Percentiles rank a stretch among this genome's conserved stretches.
Evolutionary conservation across 2,888 invertebrate species (phyloP).

Genomic region (Agrotis puta): DNA sequence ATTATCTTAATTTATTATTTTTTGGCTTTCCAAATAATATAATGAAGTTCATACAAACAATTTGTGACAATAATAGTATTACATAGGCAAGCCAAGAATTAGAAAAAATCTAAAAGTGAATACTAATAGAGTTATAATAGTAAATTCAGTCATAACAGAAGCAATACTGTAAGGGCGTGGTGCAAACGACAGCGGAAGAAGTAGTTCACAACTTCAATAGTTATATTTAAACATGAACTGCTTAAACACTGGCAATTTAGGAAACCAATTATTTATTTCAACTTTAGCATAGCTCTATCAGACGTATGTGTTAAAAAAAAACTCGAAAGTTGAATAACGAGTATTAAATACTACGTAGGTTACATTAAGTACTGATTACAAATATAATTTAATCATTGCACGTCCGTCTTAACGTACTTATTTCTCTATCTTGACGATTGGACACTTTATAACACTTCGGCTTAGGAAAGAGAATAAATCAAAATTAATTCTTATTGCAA

Average conservation of each 20-base stretch:
- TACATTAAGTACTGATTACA: neutral
- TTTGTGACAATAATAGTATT: neutral
- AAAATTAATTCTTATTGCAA: constrained; percentile 8
- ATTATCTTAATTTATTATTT: no score
- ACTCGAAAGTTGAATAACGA: neutral
- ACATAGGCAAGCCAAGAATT: neutral
- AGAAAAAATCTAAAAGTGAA: neutral
- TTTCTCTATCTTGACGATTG: neutral
- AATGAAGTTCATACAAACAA: no score
- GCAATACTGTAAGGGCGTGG: constrained; percentile 46
- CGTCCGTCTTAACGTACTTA: neutral
- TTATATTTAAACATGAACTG: neutral
- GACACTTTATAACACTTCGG: neutral
- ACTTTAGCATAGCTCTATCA: neutral
- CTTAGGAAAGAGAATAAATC: neutral
- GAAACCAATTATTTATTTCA: no score
- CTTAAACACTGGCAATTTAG: neutral
- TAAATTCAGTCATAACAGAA: constrained; percentile 44
- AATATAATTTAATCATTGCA: neutral
- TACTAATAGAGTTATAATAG: constrained; percentile 53
- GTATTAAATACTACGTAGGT: neutral
- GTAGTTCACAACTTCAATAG: neutral
- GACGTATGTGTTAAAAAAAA: neutral
- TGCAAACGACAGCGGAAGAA: constrained; percentile 36
- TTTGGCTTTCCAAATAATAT: no score